phyloP scores from a whole-genome alignment of 2,888 invertebrate species.

The Brachyptera putata region DNA sequence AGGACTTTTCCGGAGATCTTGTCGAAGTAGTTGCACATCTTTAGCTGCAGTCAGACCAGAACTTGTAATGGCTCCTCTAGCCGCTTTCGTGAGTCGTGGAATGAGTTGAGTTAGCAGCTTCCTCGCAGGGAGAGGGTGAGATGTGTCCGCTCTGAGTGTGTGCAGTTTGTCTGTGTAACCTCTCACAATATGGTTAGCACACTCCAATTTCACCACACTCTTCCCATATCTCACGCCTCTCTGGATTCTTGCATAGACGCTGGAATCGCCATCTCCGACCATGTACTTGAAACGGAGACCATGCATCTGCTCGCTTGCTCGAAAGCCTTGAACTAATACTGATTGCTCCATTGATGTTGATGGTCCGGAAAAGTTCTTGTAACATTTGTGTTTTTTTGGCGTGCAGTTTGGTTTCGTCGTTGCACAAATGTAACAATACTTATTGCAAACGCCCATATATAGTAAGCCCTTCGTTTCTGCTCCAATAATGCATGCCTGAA shows the following conservation, averaged over 20 bases:
- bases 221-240: conserved; percentile 25
- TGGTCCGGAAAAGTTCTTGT: conserved; percentile 6
- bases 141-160: conserved; percentile 1
- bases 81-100: conserved; percentile 8
- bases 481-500: conserved; percentile 10
- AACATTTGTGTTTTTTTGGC: neutral
- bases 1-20: conserved; percentile 20
- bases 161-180: conserved; percentile 26
- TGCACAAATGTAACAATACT: conserved; percentile 16
- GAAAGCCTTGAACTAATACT: conserved; percentile 17
- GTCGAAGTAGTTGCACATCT: neutral
- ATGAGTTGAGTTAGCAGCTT: neutral
- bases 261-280: conserved; percentile 35
- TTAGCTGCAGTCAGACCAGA: neutral
- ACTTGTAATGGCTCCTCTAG: conserved; percentile 4
- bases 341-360: conserved; percentile 19
- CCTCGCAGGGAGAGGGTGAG: too few species aligned
- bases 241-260: too few species aligned
- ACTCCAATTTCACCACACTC: conserved; percentile 32
- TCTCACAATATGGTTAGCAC: conserved; percentile 30
- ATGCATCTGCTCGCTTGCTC: conserved; percentile 1
- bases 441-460: conserved; percentile 8
- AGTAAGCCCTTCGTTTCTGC: neutral
- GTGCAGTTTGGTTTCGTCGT: neutral
- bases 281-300: conserved; percentile 14